Evolutionary conservation across 2,797 vertebrate genomes (phyloP), one percentile per base, ranked within the genome.

Genomic region (Cyclura pinguis): DNA sequence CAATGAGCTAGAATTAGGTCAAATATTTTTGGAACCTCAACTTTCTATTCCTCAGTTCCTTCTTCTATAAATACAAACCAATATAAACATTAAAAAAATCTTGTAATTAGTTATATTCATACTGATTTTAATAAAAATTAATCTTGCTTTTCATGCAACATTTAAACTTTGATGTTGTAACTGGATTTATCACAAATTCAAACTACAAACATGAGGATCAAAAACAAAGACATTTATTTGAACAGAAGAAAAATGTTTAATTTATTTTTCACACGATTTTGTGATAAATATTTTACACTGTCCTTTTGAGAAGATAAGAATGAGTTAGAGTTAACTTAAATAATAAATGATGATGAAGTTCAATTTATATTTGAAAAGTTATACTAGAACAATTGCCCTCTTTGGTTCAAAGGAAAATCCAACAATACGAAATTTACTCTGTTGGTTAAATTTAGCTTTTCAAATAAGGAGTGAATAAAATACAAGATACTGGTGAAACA

Each of bases 341-440:
- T 0, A 88, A 88, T 88, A 81, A 29, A 32, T 62, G 76, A 80
- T 35, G 16, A 12, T 0, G 0, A 82, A 88, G 6, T 88, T 62
- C n/a, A 38, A 14, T 38, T 81, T 81, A 1, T 72, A 81, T 78
- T 78, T 81, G 32, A 47, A 81, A 89, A 12, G 38, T 8, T 80
- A n/a, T 10, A 91, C 32, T 80, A 76, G 13, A 88, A 8, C 4
- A 32, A 87, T 86, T 90, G 8, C 55, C 85, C 83, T 84, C 29
- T 18, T 35, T 27, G 4, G 0, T 0, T 0, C n/a, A 52, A 50
- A 80, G 0, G 89, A 87, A 80, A 91, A n/a, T 5, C 64, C 50
- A 9, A 55, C 22, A 89, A 59, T 87, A 77, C 0, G 1, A 57
- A 1, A 76, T 84, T 2, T 1, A n/a, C 72, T 91, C 93, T 92